Base-by-base conservation (phyloP, 2,113 vertebrate genomes). In the Ophthalmolycus amberensis region DNA sequence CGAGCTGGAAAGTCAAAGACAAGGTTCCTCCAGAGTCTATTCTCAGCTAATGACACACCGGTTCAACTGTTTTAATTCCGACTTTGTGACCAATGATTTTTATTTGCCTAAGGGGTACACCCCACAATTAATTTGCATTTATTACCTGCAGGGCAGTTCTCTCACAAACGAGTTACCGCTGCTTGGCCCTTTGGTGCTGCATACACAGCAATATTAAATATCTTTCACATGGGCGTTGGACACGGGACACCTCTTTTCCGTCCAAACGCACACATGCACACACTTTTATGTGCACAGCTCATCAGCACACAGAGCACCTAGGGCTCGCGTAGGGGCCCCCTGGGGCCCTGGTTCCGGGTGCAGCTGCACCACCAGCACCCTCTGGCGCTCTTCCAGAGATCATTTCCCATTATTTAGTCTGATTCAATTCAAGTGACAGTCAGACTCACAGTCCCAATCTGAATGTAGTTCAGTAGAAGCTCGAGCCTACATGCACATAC, bases 51-150 rank as follows among this genome's bases (percentile, higher is more conserved):
- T 73, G 69, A 66, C 75, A 20, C 38, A 25, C 27, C 16, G 66
- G 72, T 68, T 87, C 71, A 46, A 63, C 90, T 69, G 22, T 77
- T 86, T 83, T 88, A 75, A 77, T 88, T 72, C 62, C 70, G 73
- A 68, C 79, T 87, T 73, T 77, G 76, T 84, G 82, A 89, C 85
- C 88, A 83, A 69, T 88, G 64, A 77, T 73, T 91, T 91, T 88
- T 84, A 90, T 89, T 83, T 88, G 59, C 85, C 84, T 82, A n/a
- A 32, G 74, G 85, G 80, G 85, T 59, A 86, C 27, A 44, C 63
- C 82, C 75, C 76, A 67, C 88, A 85, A 86, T 92, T 92, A 82
- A 92, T 90, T 89, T 88, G 80, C 84, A 79, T 93, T 83, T 84
- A 90, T 85, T 85, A 89, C 90, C 85, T 88, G 80, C 85, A 34